Percentiles rank a stretch among this genome's conserved stretches.
Evolutionary conservation across 2,113 vertebrate genomes (phyloP).

Genomic region (Otolemur garnettii): DNA sequence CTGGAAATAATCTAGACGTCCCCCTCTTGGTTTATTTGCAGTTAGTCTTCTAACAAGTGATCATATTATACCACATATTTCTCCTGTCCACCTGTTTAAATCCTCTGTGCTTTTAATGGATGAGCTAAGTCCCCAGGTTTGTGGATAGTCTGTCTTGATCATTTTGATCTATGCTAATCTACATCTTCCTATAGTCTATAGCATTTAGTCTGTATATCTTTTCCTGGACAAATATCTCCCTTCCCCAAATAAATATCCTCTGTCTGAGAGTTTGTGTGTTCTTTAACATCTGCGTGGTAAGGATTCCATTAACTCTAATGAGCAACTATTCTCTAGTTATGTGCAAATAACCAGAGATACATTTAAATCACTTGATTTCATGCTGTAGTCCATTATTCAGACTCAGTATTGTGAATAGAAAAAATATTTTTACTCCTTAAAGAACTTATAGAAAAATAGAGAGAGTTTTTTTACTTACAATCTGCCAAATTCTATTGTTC

Average conservation of each 20-base stretch:
- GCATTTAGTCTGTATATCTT: conserved; percentile 24
- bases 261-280: neutral
- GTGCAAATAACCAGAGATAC: neutral
- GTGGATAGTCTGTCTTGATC: neutral
- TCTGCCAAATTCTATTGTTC: conserved; percentile 3
- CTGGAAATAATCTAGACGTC: neutral
- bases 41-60: neutral
- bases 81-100: neutral
- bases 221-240: neutral
- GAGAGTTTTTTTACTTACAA: conserved; percentile 13
- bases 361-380: conserved; percentile 31
- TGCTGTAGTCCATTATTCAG: neutral
- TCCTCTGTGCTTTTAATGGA: neutral
- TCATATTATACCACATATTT: neutral
- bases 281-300: neutral
- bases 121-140: neutral
- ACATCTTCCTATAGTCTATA: neutral
- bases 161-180: neutral
- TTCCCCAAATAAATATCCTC: neutral
- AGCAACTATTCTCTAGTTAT: neutral
- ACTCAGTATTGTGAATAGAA: neutral
- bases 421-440: conserved; percentile 2
- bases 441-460: neutral
- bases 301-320: neutral
- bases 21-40: neutral